Evolutionary conservation across 2,113 vertebrate species (phyloP).

Genomic region (Pollimyrus isidori): DNA sequence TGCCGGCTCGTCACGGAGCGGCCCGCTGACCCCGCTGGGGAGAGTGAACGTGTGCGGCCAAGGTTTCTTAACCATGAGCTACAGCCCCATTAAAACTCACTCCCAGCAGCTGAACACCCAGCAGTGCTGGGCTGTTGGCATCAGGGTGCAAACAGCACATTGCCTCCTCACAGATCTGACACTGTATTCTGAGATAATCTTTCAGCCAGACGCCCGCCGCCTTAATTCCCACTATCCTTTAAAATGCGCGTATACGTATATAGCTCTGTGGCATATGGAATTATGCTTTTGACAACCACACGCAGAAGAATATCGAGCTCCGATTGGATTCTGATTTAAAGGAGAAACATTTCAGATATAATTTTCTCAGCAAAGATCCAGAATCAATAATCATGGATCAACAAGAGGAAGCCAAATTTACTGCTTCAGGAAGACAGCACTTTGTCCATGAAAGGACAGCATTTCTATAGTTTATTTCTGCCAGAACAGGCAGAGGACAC

Average conservation of each 20-base stretch:
- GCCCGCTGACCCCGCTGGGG: neutral
- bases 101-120: neutral
- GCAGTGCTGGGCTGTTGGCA: neutral
- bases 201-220: neutral
- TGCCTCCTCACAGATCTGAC: neutral
- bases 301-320: neutral
- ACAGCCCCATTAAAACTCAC: constrained; percentile 11
- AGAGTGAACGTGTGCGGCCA: neutral
- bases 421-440: neutral
- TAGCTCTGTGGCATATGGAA: neutral
- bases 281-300: neutral
- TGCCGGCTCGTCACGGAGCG: constrained; percentile 14
- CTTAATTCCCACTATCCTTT: neutral
- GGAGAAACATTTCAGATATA: neutral
- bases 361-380: neutral
- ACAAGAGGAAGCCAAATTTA: neutral
- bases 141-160: neutral
- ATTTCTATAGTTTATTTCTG: neutral
- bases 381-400: neutral
- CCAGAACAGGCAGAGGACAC: neutral
- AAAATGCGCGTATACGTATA: neutral
- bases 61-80: constrained; percentile 8
- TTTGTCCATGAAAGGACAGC: neutral
- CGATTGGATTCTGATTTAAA: neutral
- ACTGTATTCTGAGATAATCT: neutral